Evolutionary conservation across 2,113 vertebrate species (phyloP), one percentile per base, ranked within the genome.

Genomic region (Callocephalon fimbriatum): DNA sequence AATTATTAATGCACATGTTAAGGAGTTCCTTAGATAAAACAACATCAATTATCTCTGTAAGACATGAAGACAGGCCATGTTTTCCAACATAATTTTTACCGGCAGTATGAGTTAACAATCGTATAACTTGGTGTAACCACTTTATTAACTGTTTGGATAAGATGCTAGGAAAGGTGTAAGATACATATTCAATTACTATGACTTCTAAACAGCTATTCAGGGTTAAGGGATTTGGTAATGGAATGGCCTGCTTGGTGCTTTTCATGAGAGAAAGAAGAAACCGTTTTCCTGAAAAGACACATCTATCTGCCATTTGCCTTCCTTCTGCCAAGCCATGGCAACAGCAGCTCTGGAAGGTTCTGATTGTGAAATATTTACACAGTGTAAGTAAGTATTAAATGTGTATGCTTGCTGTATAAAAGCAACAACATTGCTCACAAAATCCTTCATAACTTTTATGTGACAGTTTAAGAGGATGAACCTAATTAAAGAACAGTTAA

Each of bases 391-490:
- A 88, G 67, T 37, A 76, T 59, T 95, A 50, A 74, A 84, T 58
- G 58, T 59, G 22, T 35, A n/a, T 59, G 27, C 23, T 71, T 50
- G 63, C 38, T 92, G 35, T 67, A 42, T 50, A 83, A 84, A 86
- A 93, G 48, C 54, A 93, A 90, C 37, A 96, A 32, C 19, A 76
- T 14, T 77, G 68, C 59, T 88, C 44, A 77, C 56, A 72, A 80
- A 92, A 74, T 77, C 68, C 50, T 86, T 92, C 63, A 25, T 67
- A 80, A 88, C 38, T 89, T 96, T 84, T 67, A 94, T 65, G 35
- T 56, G 65, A 84, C 54, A 89, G 35, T 67, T 90, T 82, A 74
- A 88, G 86, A 92, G 35, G 47, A 86, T 32, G n/a, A 89, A 93
- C 7, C 32, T 54, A 56, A 71, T 44, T 47, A 86, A 90, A 91